phyloP scores from a whole-genome alignment of 2,797 vertebrate genomes.

The Antrozous pallidus region DNA sequence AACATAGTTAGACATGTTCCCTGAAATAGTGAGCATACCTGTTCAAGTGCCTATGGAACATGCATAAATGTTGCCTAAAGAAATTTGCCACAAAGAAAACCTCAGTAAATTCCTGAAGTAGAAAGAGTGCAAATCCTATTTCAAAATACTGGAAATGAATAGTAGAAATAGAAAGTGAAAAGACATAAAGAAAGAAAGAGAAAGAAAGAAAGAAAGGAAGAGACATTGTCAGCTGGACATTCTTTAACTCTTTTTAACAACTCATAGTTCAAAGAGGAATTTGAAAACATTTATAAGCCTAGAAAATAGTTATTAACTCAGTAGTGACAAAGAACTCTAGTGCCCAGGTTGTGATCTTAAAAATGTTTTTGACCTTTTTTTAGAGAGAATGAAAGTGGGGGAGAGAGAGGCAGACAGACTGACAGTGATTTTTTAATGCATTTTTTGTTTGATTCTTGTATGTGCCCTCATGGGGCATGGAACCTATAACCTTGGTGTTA shows the following conservation, averaged over 20 bases:
- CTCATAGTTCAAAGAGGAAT: background rate
- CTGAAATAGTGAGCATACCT: background rate
- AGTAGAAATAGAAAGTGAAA: background rate
- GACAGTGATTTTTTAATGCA: background rate
- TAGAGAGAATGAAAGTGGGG: no score
- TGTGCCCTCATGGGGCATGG: no score
- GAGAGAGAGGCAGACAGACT: background rate
- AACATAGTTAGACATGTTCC: background rate
- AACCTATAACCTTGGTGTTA: no score
- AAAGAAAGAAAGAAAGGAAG: background rate
- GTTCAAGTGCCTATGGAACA: background rate
- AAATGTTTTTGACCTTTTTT: background rate
- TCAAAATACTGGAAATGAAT: background rate
- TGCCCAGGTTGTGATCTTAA: background rate
- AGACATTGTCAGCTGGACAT: background rate
- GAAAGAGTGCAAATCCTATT: background rate
- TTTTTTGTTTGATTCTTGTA: no score
- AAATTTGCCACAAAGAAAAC: background rate
- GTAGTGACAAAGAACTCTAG: background rate
- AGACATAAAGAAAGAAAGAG: background rate
- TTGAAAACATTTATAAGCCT: background rate
- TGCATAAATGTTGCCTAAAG: background rate
- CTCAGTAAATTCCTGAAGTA: background rate
- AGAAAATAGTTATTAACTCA: background rate
- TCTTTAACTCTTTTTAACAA: background rate